phyloP scores from a whole-genome alignment of 1,140 invertebrate genomes.

The Procambarus clarkii region DNA sequence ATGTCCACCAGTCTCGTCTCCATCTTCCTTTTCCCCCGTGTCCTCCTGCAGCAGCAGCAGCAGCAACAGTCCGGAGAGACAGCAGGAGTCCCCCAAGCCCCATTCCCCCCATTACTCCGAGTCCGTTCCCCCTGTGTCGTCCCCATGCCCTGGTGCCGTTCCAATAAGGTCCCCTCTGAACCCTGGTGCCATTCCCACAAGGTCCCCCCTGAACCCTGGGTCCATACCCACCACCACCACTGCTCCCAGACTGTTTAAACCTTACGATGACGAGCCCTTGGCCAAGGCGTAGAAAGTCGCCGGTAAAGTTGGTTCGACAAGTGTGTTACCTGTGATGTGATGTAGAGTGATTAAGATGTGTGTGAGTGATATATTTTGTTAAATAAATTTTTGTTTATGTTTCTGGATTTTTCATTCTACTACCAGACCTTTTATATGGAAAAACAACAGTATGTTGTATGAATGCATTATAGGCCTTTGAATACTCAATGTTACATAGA shows the following conservation, averaged over 20 bases:
- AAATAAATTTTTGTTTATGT: not conserved
- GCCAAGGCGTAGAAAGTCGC: not conserved
- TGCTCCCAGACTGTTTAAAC: constrained; percentile 40
- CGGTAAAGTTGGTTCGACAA: not conserved
- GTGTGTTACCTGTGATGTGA: not conserved
- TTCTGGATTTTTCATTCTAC: not conserved
- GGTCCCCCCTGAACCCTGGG: no score
- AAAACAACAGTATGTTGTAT: no score
- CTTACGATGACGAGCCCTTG: constrained; percentile 39
- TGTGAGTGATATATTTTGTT: not conserved
- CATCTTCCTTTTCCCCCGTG: not conserved
- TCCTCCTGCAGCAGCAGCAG: not conserved
- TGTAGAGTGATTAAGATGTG: not conserved
- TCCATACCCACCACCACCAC: not conserved
- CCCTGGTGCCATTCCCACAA: no score
- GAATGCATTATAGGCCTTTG: no score
- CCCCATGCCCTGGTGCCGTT: not conserved
- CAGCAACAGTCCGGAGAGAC: constrained; percentile 15
- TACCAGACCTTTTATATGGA: no score
- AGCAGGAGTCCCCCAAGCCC: not conserved
- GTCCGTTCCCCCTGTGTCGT: no score
- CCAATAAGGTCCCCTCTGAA: no score
- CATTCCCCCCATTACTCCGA: no score
- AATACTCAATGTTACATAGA: no score
- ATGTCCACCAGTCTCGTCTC: not conserved